phyloP scores from a whole-genome alignment of 2,888 invertebrate genomes.

The Hoplodrina blanda region DNA sequence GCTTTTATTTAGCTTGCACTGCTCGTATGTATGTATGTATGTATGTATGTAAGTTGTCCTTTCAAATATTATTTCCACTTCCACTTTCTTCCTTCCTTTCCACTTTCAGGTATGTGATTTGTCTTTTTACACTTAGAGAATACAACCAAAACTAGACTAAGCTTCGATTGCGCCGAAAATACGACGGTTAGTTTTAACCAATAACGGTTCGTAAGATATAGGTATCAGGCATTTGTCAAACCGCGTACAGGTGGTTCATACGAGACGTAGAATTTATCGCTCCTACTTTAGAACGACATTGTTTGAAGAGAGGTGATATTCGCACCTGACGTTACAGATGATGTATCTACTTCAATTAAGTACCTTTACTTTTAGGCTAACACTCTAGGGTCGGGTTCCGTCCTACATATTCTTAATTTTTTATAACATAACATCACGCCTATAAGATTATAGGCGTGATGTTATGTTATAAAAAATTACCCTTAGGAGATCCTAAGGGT shows the following conservation, averaged over 20 bases:
- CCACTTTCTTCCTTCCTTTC: no score
- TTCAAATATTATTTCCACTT: no score
- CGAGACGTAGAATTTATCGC: constrained; percentile 37
- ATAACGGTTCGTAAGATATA: constrained; percentile 17
- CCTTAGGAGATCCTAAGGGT: no score
- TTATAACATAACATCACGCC: no score
- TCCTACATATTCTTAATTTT: no score
- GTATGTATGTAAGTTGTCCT: no score
- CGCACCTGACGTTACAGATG: constrained; percentile 38
- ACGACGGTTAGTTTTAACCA: constrained; percentile 12
- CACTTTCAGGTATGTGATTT: no score
- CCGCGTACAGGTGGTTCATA: constrained; percentile 35
- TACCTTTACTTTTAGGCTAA: constrained; percentile 6
- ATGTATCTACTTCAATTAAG: constrained; percentile 44
- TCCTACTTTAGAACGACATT: constrained; percentile 37
- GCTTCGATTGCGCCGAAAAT: neutral
- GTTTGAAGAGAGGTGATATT: constrained; percentile 44
- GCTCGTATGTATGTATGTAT: no score
- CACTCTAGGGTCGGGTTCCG: neutral
- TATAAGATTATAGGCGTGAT: no score
- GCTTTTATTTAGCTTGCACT: no score
- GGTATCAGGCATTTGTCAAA: constrained; percentile 33
- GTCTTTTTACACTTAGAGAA: no score
- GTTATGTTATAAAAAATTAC: no score
- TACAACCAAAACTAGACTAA: neutral